These are phyloP conservation scores for Venusia cambrica DNA, from an alignment of 2,888 invertebrate species.

Conservation along the genomic window DNA sequence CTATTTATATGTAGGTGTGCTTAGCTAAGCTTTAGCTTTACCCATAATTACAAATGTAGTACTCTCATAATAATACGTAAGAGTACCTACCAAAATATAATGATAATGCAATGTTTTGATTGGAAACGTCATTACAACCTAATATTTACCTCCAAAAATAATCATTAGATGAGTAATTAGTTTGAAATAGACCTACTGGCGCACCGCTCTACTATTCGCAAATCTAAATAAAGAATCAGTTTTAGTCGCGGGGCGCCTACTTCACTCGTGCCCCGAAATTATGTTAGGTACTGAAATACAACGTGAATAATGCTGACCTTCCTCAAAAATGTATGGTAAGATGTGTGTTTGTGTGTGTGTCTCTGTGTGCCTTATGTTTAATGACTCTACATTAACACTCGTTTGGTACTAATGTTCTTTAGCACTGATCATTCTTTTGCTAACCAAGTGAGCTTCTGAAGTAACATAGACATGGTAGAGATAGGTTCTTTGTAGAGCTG, in stretches of 20 bases:
- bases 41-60: no score
- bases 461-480: no score
- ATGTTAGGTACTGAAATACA: slow-evolving; percentile 28
- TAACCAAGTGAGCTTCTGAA: no score
- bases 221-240: slow-evolving; percentile 59
- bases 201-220: slow-evolving; percentile 37
- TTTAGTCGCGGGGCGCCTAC: slow-evolving; percentile 40
- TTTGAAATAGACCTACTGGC: slow-evolving; percentile 41
- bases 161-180: slow-evolving; percentile 37
- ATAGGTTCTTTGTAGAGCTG: no score
- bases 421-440: no score
- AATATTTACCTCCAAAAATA: slow-evolving; percentile 37
- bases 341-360: slow-evolving; percentile 20
- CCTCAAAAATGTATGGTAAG: slow-evolving; percentile 54
- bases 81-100: no score
- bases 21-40: no score
- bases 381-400: no score
- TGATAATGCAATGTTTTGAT: slow-evolving; percentile 11
- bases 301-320: slow-evolving; percentile 48
- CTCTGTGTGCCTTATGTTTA: no score
- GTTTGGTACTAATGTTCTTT: no score
- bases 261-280: slow-evolving; percentile 39
- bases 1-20: no score
- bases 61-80: no score
- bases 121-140: slow-evolving; percentile 10